A percentile compares a stretch with the other conserved stretches of the same genome.
Conservation (phyloP, 2,113 vertebrate genomes). For the Prunella himalayana region DNA sequence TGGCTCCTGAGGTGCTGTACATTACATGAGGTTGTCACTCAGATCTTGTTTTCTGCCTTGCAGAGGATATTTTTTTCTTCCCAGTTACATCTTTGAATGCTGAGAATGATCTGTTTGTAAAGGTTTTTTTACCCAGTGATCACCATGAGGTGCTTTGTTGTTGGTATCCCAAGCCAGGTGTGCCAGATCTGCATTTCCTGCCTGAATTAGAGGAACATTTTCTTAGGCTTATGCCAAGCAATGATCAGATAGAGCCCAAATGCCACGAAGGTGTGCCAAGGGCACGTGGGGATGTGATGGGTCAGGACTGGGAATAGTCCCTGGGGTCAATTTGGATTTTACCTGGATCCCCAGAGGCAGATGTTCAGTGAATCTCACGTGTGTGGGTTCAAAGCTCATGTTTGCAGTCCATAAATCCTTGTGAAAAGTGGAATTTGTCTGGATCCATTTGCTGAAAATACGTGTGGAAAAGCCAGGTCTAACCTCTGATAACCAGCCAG, state of each 20-base stretch:
- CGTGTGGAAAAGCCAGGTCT: not conserved
- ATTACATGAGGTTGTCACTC: not conserved
- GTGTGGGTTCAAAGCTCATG: rapidly evolving
- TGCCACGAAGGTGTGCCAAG: rapidly evolving
- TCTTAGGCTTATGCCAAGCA: not conserved
- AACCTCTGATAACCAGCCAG: not conserved
- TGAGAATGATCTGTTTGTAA: not conserved
- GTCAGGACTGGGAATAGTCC: not conserved
- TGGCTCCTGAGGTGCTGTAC: not conserved
- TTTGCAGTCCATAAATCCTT: not conserved
- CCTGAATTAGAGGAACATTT: not conserved
- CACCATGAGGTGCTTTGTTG: not conserved
- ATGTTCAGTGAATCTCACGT: rapidly evolving
- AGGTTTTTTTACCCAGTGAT: not conserved
- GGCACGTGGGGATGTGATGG: rapidly evolving
- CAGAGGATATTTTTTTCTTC: not conserved
- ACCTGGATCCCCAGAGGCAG: not conserved
- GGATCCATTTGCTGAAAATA: not conserved
- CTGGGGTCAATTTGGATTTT: not conserved
- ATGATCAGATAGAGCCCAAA: not conserved
- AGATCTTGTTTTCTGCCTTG: not conserved
- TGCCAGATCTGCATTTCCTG: not conserved
- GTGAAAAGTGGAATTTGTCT: not conserved
- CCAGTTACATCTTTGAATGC: not conserved
- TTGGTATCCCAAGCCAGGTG: not conserved